These are phyloP conservation scores for Drosophila trichaetosa DNA, from an alignment of 2,888 invertebrate genomes.

Conservation along the genomic window DNA sequence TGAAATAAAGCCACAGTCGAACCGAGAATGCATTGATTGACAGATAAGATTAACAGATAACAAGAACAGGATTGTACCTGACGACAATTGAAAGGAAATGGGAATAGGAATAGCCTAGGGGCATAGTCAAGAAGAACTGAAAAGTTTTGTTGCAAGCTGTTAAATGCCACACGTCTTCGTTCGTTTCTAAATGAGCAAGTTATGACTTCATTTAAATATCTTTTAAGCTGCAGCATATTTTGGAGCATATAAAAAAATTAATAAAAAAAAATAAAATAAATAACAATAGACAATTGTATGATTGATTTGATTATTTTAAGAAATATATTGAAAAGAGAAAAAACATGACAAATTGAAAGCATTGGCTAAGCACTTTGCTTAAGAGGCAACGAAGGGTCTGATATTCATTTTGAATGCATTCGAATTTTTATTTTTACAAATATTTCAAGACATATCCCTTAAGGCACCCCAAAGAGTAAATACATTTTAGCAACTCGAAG, in stretches of 20 bases:
- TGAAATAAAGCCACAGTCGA: background rate
- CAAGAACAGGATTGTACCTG: background rate
- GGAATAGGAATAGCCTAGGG: background rate
- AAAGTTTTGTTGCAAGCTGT: background rate
- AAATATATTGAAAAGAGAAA: background rate
- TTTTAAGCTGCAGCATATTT: too few species aligned
- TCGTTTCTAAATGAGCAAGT: background rate
- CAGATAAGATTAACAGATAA: background rate
- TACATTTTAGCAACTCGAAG: background rate
- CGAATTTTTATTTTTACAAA: background rate
- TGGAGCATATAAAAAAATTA: too few species aligned
- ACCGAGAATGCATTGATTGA: background rate
- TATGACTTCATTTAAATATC: background rate
- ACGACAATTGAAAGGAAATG: background rate
- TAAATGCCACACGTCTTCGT: background rate
- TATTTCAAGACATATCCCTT: background rate
- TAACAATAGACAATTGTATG: too few species aligned
- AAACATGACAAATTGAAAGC: background rate
- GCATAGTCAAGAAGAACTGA: background rate
- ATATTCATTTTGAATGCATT: background rate
- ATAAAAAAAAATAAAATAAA: too few species aligned
- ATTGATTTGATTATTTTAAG: too few species aligned
- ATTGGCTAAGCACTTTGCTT: background rate
- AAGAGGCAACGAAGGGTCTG: background rate
- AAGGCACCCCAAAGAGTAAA: background rate